These are phyloP conservation scores for Chiloscyllium plagiosum DNA, from an alignment of 2,113 vertebrate genomes.

Conservation along the genomic window DNA sequence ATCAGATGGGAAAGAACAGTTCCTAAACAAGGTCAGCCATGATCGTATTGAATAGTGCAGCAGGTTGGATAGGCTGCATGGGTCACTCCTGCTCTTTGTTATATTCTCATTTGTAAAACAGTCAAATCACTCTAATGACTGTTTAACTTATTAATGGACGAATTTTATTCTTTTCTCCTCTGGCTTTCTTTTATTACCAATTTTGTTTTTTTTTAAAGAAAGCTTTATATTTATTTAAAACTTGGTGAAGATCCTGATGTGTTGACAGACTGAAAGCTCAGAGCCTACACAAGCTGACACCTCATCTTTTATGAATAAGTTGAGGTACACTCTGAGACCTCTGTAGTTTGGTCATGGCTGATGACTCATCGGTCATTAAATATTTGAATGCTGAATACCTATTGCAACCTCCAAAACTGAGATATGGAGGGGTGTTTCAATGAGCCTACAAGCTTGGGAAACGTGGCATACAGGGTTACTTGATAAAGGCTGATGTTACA, in stretches of 20 bases:
- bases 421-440: neutral
- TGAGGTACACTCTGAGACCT: neutral
- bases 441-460: no score
- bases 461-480: no score
- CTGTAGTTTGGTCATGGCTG: neutral
- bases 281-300: neutral
- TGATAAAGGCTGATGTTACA: no score
- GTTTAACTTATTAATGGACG: neutral
- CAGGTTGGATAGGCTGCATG: neutral
- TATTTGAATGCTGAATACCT: neutral
- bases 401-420: neutral
- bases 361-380: neutral
- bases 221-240: neutral
- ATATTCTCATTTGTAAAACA: neutral
- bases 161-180: neutral
- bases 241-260: neutral
- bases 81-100: neutral
- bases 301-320: neutral
- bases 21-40: neutral
- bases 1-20: neutral
- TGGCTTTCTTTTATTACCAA: conserved; percentile 22
- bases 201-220: no score
- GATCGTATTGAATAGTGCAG: neutral
- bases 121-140: neutral
- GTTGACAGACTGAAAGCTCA: neutral